Percentiles rank a stretch among this genome's conserved stretches.
phyloP scores from a whole-genome alignment of 64 coral and sea anemone genomes.

The Acropora yongei region DNA sequence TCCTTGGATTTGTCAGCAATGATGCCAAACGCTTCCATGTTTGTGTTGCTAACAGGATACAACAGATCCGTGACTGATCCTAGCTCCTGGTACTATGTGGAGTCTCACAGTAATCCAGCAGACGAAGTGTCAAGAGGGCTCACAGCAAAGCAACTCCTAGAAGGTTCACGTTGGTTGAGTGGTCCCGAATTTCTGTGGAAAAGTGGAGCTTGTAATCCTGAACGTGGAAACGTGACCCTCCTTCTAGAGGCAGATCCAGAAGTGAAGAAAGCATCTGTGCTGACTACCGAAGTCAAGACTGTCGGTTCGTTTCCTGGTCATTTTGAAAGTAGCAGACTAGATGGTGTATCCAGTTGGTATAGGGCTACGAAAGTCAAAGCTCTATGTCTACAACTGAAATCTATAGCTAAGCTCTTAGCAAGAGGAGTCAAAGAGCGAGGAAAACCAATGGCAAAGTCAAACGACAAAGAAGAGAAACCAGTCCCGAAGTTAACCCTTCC shows the following conservation, averaged over 20 bases:
- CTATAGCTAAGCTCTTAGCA: slow-evolving; percentile 12
- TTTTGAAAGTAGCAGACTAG: slow-evolving; percentile 17
- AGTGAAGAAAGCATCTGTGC: slow-evolving; percentile 2
- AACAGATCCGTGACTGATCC: slow-evolving; percentile 46
- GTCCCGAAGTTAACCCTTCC: slow-evolving; percentile 3
- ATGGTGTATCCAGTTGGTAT: slow-evolving; percentile 36
- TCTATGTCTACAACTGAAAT: background rate
- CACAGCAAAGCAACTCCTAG: slow-evolving; percentile 25
- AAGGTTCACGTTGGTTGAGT: slow-evolving; percentile 34
- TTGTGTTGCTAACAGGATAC: slow-evolving; percentile 49
- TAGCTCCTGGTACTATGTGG: slow-evolving; percentile 33
- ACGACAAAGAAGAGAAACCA: no score
- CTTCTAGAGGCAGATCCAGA: slow-evolving; percentile 41
- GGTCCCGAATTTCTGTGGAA: slow-evolving; percentile 39
- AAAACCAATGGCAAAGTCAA: background rate
- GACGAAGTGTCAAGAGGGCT: slow-evolving; percentile 43
- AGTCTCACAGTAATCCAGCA: slow-evolving; percentile 23
- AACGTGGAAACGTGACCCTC: background rate
- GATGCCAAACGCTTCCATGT: slow-evolving; percentile 33
- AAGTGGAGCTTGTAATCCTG: slow-evolving; percentile 25
- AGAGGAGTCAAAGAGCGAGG: background rate
- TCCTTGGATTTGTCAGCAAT: slow-evolving; percentile 50
- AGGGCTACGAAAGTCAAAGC: no score
- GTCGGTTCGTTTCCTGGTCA: slow-evolving; percentile 7
- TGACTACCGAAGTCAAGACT: slow-evolving; percentile 15